Base-by-base conservation (phyloP, 2,888 invertebrate genomes). In the Synergus gifuensis region DNA sequence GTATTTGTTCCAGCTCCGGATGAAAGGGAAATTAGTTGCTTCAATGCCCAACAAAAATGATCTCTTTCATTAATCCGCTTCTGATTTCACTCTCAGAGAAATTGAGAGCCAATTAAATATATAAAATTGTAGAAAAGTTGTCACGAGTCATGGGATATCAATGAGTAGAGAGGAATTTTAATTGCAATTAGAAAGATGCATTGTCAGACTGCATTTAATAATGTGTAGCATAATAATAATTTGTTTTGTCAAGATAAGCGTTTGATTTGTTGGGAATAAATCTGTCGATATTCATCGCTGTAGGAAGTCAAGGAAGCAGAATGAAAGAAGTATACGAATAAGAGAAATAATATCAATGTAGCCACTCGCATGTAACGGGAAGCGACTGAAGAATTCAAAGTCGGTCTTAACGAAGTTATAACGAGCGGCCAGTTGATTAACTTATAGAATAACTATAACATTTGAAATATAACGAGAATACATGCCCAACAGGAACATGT, bases 281-380 rank as follows among this genome's bases (percentile, higher is more conserved):
- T 69, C 46, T 49, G 46, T 49, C 67, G 28, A 49, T 49, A 69
- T 69, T 46, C 67, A 69, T 69, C 46, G 67, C 42, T 14, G 14
- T 46, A 18, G 12, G 40, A 22, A 69, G 67, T 22, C 67, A 46
- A 69, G 46, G 67, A 69, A 46, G 67, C 46, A 22, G 46, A 49
- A 69, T 49, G 67, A 69, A 69, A 69, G 46, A 69, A 69, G 46
- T 69, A 67, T 42, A 69, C 40, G 64, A 64, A 64, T 64, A 64
- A 36, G 64, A 64, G 64, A 64, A 64, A 64, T 64, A 64, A 64
- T 64, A 64, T 42, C 64, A 42, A 64, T 64, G 64, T 64, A 40
- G 40, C 64, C 42, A 64, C 64, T 64, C 64, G 64, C 64, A 40
- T 64, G 64, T 69, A 69, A 69, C 67, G 67, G 67, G 46, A 69